These are phyloP conservation scores for Bombus sibiricus DNA, from an alignment of 1,140 invertebrate genomes.

Conservation along the genomic window DNA sequence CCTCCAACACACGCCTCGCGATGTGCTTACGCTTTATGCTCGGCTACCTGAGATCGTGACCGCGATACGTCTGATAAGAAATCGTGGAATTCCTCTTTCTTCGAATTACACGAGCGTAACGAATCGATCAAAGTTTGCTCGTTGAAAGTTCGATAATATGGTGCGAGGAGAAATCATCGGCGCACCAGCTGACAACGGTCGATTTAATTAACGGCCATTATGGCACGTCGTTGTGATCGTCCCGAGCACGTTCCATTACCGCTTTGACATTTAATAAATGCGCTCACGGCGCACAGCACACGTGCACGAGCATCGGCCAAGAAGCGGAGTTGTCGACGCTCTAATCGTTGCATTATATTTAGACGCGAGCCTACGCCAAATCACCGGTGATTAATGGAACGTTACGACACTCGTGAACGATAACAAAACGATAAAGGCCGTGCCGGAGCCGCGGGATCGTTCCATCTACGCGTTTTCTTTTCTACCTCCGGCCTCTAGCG, in stretches of 20 bases:
- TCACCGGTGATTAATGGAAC: slow-evolving; percentile 51
- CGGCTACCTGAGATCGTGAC: slow-evolving; percentile 24
- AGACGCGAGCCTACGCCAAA: slow-evolving; percentile 39
- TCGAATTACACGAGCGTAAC: background rate
- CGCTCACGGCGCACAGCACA: background rate
- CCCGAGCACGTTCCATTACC: slow-evolving; percentile 16
- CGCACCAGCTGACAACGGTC: background rate
- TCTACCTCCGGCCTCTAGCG: too few species aligned
- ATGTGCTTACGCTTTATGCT: slow-evolving; percentile 20
- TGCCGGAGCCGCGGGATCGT: background rate
- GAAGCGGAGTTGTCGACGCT: slow-evolving; percentile 28
- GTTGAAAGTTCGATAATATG: background rate
- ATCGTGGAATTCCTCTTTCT: background rate
- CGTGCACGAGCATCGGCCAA: slow-evolving; percentile 13
- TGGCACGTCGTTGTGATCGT: slow-evolving; percentile 4
- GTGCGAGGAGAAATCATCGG: background rate
- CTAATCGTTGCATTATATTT: slow-evolving; percentile 52
- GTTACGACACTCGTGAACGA: slow-evolving; percentile 14
- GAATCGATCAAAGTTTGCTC: background rate
- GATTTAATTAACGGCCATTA: slow-evolving; percentile 28
- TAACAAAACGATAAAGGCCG: slow-evolving; percentile 19
- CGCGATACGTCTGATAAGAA: slow-evolving; percentile 23
- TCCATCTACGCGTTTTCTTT: background rate
- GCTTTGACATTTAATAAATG: slow-evolving; percentile 44
- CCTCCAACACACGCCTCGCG: slow-evolving; percentile 33